A percentile compares a stretch with the other conserved stretches of the same genome.
These are phyloP conservation scores for Spongilla lacustris DNA, from an alignment of 37 sponge, comb jelly and placozoan species.

Conservation along the genomic window DNA sequence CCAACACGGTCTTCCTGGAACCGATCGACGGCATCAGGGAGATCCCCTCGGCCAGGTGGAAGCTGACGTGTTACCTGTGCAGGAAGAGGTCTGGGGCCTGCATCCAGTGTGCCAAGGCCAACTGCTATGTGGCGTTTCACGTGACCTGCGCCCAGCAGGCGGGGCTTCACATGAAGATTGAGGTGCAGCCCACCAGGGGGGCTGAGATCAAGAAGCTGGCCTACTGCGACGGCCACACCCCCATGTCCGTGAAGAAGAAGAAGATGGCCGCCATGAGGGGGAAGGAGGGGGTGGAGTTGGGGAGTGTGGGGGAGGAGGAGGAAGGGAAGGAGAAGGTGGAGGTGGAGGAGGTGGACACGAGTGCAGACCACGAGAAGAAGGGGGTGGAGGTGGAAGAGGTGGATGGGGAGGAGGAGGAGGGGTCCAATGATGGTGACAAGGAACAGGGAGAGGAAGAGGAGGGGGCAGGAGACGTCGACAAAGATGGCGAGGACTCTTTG, in stretches of 20 bases:
- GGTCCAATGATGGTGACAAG: background rate
- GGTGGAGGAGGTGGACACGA: background rate
- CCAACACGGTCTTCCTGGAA: constrained; percentile 97
- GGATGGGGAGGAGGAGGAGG: constrained; percentile 11
- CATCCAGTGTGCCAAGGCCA: constrained; percentile 96
- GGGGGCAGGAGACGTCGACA: background rate
- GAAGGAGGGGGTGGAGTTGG: constrained; percentile 18
- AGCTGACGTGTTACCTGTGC: constrained; percentile 94
- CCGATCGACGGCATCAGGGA: constrained; percentile 96
- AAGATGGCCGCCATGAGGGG: background rate
- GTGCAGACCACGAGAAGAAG: background rate
- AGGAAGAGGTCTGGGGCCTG: constrained; percentile 87
- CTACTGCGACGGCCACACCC: constrained; percentile 91
- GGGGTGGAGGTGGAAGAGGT: background rate
- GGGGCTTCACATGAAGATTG: constrained; percentile 93
- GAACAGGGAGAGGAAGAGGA: background rate
- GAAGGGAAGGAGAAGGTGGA: constrained; percentile 10
- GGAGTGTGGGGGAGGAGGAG: constrained; percentile 5
- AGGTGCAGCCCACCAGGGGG: constrained; percentile 46
- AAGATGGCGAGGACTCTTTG: background rate
- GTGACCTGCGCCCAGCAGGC: constrained; percentile 99
- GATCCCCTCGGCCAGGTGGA: constrained; percentile 97
- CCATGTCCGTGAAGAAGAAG: constrained; percentile 60
- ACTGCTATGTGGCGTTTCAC: constrained; percentile 98
- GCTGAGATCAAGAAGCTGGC: constrained; percentile 86